These are phyloP conservation scores for Chelon auratus DNA, from an alignment of 2,797 vertebrate genomes.

Conservation along the genomic window DNA sequence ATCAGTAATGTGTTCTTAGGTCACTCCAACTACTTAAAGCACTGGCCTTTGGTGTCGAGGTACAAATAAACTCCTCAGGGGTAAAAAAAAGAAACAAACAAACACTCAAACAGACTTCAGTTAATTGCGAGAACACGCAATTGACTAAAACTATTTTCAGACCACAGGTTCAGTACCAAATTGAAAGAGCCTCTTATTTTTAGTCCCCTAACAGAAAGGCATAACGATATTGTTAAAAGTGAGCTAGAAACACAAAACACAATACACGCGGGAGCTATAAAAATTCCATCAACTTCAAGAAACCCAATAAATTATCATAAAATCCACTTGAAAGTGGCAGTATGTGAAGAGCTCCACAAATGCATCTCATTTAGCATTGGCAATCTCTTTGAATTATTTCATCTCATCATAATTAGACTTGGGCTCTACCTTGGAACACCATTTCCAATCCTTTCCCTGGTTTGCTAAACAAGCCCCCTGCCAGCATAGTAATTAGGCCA, in stretches of 20 bases:
- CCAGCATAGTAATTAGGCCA: constrained; percentile 69
- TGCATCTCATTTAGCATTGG: constrained; percentile 50
- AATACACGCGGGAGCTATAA: constrained; percentile 14
- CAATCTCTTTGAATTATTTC: constrained; percentile 59
- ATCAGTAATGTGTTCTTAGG: constrained; percentile 18
- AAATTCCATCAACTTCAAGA: constrained; percentile 51
- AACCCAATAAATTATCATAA: constrained; percentile 57
- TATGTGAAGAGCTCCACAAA: constrained; percentile 45
- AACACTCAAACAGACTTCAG: constrained; percentile 10
- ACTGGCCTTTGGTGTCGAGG: constrained; percentile 12
- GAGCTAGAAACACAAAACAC: constrained; percentile 19
- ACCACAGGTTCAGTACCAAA: constrained; percentile 1
- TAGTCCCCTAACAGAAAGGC: constrained; percentile 7
- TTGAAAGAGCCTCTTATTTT: constrained; percentile 32
- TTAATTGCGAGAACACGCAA: constrained; percentile 29
- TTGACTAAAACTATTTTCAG: constrained; percentile 11
- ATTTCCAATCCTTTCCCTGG: constrained; percentile 51
- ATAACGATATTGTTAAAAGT: constrained; percentile 34
- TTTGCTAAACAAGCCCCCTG: constrained; percentile 68
- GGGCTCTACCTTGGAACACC: constrained; percentile 51
- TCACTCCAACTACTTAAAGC: constrained; percentile 23
- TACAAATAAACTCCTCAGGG: constrained; percentile 24
- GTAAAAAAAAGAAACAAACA: background rate
- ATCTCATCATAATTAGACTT: constrained; percentile 65
- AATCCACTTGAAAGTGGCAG: constrained; percentile 52